A percentile compares a stretch with the other conserved stretches of the same genome.
phyloP scores from a whole-genome alignment of 2,797 vertebrate genomes.

The Melanotaenia maccullochi region DNA sequence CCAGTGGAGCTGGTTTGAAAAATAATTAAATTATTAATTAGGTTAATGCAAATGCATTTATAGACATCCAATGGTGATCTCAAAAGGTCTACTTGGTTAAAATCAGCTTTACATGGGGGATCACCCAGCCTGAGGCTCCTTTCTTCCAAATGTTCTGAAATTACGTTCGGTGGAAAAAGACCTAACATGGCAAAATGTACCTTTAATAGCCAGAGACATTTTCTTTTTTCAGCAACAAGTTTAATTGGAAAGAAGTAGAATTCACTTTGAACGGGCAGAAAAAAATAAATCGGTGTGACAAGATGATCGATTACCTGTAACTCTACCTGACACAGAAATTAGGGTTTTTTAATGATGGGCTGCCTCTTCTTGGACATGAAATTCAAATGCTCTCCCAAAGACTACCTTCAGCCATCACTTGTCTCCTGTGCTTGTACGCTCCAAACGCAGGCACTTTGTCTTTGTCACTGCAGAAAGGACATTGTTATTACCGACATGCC shows the following conservation, averaged over 20 bases:
- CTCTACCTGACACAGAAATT: conserved; percentile 94
- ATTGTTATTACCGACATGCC: conserved; percentile 95
- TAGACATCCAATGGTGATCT: conserved; percentile 21
- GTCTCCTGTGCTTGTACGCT: conserved; percentile 88
- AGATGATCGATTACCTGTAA: conserved; percentile 95
- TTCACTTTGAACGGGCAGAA: conserved; percentile 86
- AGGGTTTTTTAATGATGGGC: conserved; percentile 94
- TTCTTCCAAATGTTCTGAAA: conserved; percentile 75
- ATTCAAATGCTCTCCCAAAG: conserved; percentile 94
- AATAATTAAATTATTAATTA: neutral
- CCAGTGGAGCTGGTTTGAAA: neutral
- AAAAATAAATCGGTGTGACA: conserved; percentile 89
- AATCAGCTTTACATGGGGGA: conserved; percentile 58
- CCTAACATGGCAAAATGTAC: conserved; percentile 81
- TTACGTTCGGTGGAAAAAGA: conserved; percentile 72
- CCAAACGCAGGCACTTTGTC: conserved; percentile 94
- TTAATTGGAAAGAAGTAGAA: conserved; percentile 89
- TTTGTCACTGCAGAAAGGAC: conserved; percentile 94
- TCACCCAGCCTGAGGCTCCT: conserved; percentile 53
- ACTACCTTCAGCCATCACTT: conserved; percentile 91
- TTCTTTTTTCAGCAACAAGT: conserved; percentile 86
- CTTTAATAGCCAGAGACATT: conserved; percentile 83
- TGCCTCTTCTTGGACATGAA: conserved; percentile 93
- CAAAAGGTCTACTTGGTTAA: conserved; percentile 49
- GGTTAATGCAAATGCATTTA: conserved; percentile 23